Evolutionary conservation across 2,797 vertebrate species (phyloP).

Genomic region (Graptemys geographica): DNA sequence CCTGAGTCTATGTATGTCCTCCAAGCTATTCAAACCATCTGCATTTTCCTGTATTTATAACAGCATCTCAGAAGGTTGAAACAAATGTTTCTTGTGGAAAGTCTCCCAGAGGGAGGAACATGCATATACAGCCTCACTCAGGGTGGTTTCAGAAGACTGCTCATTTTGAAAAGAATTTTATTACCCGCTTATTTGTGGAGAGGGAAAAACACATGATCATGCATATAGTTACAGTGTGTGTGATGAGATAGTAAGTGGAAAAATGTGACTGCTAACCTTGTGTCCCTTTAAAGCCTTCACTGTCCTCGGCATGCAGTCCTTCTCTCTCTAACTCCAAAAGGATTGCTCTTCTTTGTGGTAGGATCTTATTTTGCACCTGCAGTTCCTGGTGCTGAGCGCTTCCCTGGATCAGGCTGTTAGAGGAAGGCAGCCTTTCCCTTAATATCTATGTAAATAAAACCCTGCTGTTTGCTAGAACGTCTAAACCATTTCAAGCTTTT

Average conservation of each 20-base stretch:
- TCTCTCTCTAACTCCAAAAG: background rate
- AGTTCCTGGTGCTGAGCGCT: rapidly evolving
- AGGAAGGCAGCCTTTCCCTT: background rate
- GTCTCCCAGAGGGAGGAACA: background rate
- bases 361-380: background rate
- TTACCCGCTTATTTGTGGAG: background rate
- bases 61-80: background rate
- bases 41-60: background rate
- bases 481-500: background rate
- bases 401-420: rapidly evolving
- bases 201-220: background rate
- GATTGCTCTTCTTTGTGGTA: background rate
- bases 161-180: background rate
- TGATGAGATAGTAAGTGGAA: background rate
- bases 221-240: background rate
- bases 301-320: background rate
- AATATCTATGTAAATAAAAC: rapidly evolving
- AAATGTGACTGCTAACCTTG: background rate
- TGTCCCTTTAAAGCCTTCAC: background rate
- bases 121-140: background rate
- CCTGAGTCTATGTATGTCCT: background rate
- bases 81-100: background rate
- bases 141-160: background rate
- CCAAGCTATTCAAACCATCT: background rate
- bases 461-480: background rate